Percentiles rank a stretch among this genome's conserved stretches.
Conservation (phyloP, 2,888 invertebrate genomes). For the Boloria euphrosyne region DNA sequence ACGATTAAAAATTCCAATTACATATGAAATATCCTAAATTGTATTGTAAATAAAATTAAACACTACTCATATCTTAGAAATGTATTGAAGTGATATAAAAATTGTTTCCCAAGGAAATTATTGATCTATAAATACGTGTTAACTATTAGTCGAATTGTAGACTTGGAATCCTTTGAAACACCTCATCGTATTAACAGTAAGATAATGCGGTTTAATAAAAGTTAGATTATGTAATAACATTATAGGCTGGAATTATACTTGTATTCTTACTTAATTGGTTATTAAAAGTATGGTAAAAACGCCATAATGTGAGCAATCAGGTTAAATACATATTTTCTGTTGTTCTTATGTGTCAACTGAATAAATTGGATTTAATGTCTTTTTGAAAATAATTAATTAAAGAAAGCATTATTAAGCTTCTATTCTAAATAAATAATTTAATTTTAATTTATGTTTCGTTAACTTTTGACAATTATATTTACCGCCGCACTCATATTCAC, state of each 20-base stretch:
- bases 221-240: slow-evolving; percentile 37
- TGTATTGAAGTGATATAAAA: slow-evolving; percentile 72
- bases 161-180: slow-evolving; percentile 52
- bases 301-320: too few species aligned
- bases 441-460: too few species aligned
- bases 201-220: slow-evolving; percentile 31
- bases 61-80: slow-evolving; percentile 80
- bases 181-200: slow-evolving; percentile 41
- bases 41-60: slow-evolving; percentile 65
- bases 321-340: too few species aligned
- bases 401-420: too few species aligned
- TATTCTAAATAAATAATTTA: too few species aligned
- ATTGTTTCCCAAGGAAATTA: slow-evolving; percentile 79
- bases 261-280: background rate
- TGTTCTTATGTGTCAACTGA: background rate
- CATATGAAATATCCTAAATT: slow-evolving; percentile 42
- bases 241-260: slow-evolving; percentile 28
- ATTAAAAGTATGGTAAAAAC: too few species aligned
- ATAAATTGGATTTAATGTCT: too few species aligned
- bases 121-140: slow-evolving; percentile 74
- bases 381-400: too few species aligned
- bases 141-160: slow-evolving; percentile 70
- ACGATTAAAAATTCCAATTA: slow-evolving; percentile 23
- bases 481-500: too few species aligned
- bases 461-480: too few species aligned